Percentiles rank a stretch among this genome's conserved stretches.
These are phyloP conservation scores for Bubalus kerabau DNA, from an alignment of 2,113 vertebrate genomes.

Conservation along the genomic window DNA sequence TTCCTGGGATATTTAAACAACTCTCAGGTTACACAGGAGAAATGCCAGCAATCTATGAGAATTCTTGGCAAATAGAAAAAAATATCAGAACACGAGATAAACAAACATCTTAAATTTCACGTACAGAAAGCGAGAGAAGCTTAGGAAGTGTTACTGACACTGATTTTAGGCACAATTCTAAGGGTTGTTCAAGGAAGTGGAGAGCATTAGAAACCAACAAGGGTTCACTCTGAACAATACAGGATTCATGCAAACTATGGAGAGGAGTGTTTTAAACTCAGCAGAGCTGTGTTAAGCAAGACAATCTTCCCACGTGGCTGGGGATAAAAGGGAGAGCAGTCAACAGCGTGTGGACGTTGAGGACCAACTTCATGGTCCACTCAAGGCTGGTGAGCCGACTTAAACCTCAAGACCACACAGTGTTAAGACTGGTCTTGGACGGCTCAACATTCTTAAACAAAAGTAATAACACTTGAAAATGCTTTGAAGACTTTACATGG, in stretches of 20 bases:
- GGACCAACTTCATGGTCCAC: background rate
- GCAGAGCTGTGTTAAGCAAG: background rate
- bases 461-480: background rate
- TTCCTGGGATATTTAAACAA: slow-evolving; percentile 29
- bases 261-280: background rate
- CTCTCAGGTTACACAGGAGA: background rate
- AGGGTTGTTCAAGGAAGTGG: background rate
- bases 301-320: background rate
- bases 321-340: background rate
- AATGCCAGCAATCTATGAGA: background rate
- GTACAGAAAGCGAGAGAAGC: background rate
- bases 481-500: background rate
- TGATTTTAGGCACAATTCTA: background rate
- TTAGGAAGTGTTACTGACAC: background rate
- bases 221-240: background rate
- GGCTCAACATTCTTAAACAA: background rate
- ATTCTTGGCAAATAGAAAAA: background rate
- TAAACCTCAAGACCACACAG: background rate
- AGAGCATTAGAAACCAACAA: background rate
- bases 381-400: background rate
- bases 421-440: background rate
- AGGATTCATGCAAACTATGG: background rate
- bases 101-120: background rate
- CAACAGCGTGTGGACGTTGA: background rate
- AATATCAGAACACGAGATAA: background rate